Evolutionary conservation across 1,140 invertebrate species (phyloP), one percentile per base, ranked within the genome.

Genomic region (Goniozus legneri): DNA sequence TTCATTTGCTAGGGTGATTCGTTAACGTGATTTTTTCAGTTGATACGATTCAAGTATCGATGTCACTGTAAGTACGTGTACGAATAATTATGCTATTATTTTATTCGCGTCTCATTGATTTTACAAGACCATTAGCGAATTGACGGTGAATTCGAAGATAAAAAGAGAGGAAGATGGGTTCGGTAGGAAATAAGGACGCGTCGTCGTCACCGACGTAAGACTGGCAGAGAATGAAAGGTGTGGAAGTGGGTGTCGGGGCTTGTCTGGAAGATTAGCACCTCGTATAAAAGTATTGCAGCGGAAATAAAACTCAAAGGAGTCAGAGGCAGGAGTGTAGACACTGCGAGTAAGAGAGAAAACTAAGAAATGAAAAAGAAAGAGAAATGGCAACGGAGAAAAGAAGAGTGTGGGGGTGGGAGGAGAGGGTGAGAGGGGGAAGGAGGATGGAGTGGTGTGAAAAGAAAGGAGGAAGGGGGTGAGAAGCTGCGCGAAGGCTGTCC

Each of bases 211-310:
- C 3, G 13, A n/a, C 31, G 19, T 12, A 3, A 37, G 47, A 27
- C 21, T 18, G 14, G 12, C 19, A 3, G 6, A 35, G 20, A 27
- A 16, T 15, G 15, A 42, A 15, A 21, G 46, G 46, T 44, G 52
- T 47, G 42, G 45, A 38, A 50, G 56, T 44, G 46, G 46, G 19
- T 8, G 20, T 44, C 50, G 47, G 54, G 57, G 62, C 60, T 70
- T 73, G 71, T 76, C 67, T 74, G 69, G 59, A 65, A 73, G 73
- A 75, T 76, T 75, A 76, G 68, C 67, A 75, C 69, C 69, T 75
- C n/a, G n/a, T n/a, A n/a, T n/a, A n/a, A n/a, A n/a, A n/a, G 35
- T 27, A 37, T 34, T 33, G 43, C 14, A 35, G 45, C n/a, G 32
- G n/a, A n/a, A 13, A 32, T 3, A 33, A 36, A n/a, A 19, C 37